Conservation (phyloP, 30 jellyfish, hydroid and myxozoan species). For the Pseudorhiza aurosa region DNA sequence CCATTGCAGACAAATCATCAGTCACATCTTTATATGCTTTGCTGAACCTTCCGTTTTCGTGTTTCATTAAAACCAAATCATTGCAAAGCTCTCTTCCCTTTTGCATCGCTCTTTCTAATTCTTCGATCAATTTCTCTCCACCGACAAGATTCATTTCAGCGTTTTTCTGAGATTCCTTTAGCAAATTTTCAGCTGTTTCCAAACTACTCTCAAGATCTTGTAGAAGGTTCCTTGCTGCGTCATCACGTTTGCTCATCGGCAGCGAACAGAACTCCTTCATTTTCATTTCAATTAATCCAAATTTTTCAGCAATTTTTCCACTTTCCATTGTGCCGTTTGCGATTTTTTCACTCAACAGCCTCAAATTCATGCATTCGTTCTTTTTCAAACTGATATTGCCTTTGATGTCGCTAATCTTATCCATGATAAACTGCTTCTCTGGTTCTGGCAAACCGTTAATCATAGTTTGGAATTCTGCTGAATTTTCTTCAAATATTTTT, state of each 20-base stretch:
- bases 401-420: background rate
- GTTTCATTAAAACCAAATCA: constrained; percentile 12
- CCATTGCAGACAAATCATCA: background rate
- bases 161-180: background rate
- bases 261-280: background rate
- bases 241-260: background rate
- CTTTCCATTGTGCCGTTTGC: background rate
- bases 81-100: background rate
- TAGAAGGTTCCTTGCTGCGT: background rate
- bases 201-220: background rate
- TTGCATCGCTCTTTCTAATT: background rate
- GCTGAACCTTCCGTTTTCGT: constrained; percentile 22
- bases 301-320: background rate
- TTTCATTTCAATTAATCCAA: background rate
- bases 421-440: background rate
- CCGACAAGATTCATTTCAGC: background rate
- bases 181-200: background rate
- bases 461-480: background rate
- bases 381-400: background rate
- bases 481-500: background rate
- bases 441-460: background rate
- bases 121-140: background rate
- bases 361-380: too few species aligned
- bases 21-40: constrained; percentile 12
- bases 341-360: background rate